phyloP scores from a whole-genome alignment of 2,888 invertebrate genomes.

The Acleris emargana region DNA sequence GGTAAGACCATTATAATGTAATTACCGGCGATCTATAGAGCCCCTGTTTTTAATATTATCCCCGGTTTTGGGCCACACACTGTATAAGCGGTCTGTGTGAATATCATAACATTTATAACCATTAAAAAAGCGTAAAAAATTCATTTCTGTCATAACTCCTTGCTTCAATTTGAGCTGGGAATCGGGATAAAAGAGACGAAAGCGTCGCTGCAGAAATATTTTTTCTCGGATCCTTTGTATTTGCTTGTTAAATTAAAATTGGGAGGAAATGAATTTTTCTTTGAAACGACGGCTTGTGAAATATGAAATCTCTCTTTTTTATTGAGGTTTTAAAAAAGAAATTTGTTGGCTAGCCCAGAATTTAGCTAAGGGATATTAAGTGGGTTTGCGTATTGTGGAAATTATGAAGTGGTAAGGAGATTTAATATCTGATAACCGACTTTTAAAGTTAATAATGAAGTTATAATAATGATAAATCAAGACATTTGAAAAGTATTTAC shows the following conservation, averaged over 20 bases:
- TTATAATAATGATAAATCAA: too few species aligned
- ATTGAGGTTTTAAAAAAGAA: slow-evolving; percentile 7
- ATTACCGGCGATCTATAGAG: too few species aligned
- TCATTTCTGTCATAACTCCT: not conserved
- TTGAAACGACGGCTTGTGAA: slow-evolving; percentile 29
- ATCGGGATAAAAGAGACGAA: slow-evolving; percentile 1
- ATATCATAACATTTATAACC: not conserved
- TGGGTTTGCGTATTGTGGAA: not conserved
- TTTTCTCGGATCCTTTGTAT: slow-evolving; percentile 48
- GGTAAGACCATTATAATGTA: too few species aligned
- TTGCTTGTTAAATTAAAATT: slow-evolving; percentile 54
- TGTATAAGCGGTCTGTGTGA: too few species aligned
- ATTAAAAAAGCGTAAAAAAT: not conserved
- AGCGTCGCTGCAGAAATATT: slow-evolving; percentile 41
- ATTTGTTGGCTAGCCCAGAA: not conserved
- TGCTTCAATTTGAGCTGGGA: slow-evolving; percentile 10
- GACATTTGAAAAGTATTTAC: too few species aligned
- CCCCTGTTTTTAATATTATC: too few species aligned
- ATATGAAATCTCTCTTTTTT: slow-evolving; percentile 22
- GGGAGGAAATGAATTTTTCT: slow-evolving; percentile 40
- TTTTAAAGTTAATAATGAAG: not conserved
- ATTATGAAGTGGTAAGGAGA: not conserved
- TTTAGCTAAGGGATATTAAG: not conserved
- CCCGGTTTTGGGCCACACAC: too few species aligned
- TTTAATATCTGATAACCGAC: not conserved